Base-by-base conservation (phyloP, 2,888 invertebrate species). In the Theodoxus fluviatilis region DNA sequence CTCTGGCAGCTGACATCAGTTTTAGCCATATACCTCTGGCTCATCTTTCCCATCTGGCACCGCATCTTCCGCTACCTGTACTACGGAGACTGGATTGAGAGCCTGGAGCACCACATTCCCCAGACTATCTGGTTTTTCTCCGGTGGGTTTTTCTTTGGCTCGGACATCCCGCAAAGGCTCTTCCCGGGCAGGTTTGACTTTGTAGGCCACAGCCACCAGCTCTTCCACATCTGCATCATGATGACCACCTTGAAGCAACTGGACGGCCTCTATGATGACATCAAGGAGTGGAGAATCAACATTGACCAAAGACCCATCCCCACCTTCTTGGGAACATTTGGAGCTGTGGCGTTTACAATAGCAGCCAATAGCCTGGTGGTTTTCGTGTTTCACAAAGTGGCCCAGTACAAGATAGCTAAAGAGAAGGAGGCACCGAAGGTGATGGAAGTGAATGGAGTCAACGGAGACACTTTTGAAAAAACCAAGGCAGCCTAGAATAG, bases 161-260 rank as follows among this genome's bases (percentile, higher is more conserved):
- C 83, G 4, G 84, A 87, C 69, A 79, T 85, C 66, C 86, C 86
- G 9, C 85, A 87, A 70, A 74, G 84, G 18, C 81, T 82, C 68
- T 80, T 78, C 57, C 85, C 85, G 2, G 86, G 86, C 37, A 76
- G 74, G 64, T 87, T 80, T 77, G 86, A 87, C 67, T 81, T 84
- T 70, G 73, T 87, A 15, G 82, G 83, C 33, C 85, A 86, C 75
- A 84, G 86, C 69, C 86, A 87, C 71, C 86, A 86, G 75, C 75
- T 85, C 55, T 87, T 87, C 73, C 86, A 87, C 73, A 76, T 86
- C 28, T 84, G 81, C 72, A 86, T 86, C 67, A 79, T 82, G 72
- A 79, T 85, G 75, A 83, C 82, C 40, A 84, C 85, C 1, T 76
- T 80, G 37, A 79, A 79, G 43, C 85, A 86, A 74, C 75, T 85